A percentile compares a stretch with the other conserved stretches of the same genome.
These are phyloP conservation scores for Conus betulinus DNA, from an alignment of 1,140 invertebrate genomes.

Conservation along the genomic window DNA sequence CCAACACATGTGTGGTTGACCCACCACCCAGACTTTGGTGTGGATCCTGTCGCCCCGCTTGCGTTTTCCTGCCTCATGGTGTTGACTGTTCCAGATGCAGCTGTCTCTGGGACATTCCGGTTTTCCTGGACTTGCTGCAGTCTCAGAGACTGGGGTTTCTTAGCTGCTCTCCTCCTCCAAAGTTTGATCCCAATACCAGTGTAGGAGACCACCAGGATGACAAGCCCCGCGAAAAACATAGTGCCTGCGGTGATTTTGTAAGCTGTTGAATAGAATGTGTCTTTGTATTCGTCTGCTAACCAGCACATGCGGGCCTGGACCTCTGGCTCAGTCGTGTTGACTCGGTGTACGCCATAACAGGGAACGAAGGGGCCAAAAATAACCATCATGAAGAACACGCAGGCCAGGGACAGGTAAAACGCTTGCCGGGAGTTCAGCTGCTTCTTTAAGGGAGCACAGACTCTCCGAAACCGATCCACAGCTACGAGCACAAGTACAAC, in stretches of 20 bases:
- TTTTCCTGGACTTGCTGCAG: too few relatives aligned
- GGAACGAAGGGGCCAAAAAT: not conserved
- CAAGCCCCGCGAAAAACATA: not conserved
- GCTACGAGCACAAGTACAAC: too few relatives aligned
- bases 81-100: too few relatives aligned
- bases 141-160: too few relatives aligned
- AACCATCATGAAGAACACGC: not conserved
- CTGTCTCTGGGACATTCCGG: too few relatives aligned
- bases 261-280: not conserved
- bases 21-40: too few relatives aligned
- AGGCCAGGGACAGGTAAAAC: not conserved
- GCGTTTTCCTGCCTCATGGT: too few relatives aligned
- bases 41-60: too few relatives aligned
- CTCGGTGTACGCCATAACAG: not conserved
- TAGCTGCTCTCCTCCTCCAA: not conserved
- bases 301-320: not conserved
- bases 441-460: not conserved
- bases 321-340: not conserved
- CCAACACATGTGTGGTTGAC: too few relatives aligned
- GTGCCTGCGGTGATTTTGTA: not conserved
- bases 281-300: not conserved
- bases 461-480: too few relatives aligned
- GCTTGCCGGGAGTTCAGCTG: not conserved
- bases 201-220: not conserved
- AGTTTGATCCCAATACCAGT: not conserved